Evolutionary conservation across 1,140 invertebrate species (phyloP), one percentile per base, ranked within the genome.

Genomic region (Listronotus bonariensis): DNA sequence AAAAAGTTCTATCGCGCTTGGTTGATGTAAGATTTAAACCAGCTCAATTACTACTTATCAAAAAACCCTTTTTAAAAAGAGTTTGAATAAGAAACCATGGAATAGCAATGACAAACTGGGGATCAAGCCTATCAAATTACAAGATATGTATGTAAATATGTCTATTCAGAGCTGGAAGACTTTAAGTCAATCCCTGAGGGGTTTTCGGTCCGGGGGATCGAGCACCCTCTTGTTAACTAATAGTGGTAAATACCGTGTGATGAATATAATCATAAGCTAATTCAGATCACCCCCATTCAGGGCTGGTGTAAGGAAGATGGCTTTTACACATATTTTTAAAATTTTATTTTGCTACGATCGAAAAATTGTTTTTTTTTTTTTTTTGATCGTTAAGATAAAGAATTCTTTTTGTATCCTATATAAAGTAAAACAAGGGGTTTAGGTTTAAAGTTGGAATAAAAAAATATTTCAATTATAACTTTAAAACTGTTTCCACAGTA

Each of bases 241-340:
- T 76, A 75, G 75, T 69, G 75, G 75, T 76, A 76, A 76, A 76
- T 75, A 76, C 75, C 71, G 74, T 74, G 72, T 76, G 75, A 75
- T 76, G 68, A 72, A 75, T 74, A 69, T 76, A 76, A 76, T 76
- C 74, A 74, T 75, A 76, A 76, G 72, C 75, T 76, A 76, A 76
- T 76, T 75, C 68, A 36, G 55, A 56, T 67, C 67, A 55, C 72
- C 74, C 73, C 65, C 45, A 64, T 66, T 36, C 8, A 36, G 34
- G 34, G 34, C 1, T 7, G 34, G 34, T 5, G 2, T 36, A 7
- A 36, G 34, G 8, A 8, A 36, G 8, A 36, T 10, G 3, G 8
- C 2, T 36, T 36, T 36, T 36, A n/a, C n/a, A n/a, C 20, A 5
- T 26, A 26, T 26, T 26, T 26, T 26, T 5, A 3, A 26, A 26